Evolutionary conservation across 2,888 invertebrate genomes (phyloP).

Genomic region (Anthophora plumipes): DNA sequence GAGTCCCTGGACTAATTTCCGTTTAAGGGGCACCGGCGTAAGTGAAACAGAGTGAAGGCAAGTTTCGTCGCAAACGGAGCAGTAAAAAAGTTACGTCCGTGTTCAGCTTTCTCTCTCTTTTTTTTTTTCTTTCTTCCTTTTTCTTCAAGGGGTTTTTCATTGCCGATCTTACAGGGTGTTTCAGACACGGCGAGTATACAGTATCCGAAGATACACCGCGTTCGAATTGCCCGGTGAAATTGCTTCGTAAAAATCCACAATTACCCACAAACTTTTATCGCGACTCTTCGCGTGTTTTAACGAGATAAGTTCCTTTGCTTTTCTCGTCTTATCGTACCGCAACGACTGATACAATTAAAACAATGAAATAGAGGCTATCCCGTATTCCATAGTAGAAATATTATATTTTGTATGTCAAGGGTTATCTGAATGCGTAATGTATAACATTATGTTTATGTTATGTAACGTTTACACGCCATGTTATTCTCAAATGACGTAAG

Average conservation of each 20-base stretch:
- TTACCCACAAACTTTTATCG: background rate
- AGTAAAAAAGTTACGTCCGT: background rate
- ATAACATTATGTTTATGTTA: no score
- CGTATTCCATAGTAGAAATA: no score
- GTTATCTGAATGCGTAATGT: no score
- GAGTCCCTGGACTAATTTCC: constrained; percentile 30
- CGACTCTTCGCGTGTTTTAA: background rate
- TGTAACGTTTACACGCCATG: no score
- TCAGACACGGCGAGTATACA: background rate
- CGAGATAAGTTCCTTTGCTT: background rate
- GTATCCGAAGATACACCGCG: background rate
- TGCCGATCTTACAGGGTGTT: background rate
- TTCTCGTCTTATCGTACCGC: background rate
- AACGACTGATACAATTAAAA: background rate
- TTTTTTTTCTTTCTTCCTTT: no score
- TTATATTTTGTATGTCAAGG: no score
- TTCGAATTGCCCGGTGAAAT: background rate
- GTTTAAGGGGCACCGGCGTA: background rate
- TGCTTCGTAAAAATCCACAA: constrained; percentile 3
- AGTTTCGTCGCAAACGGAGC: background rate
- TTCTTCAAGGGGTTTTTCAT: background rate
- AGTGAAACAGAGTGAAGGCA: constrained; percentile 10
- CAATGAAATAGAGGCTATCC: constrained; percentile 4
- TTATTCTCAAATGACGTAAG: no score
- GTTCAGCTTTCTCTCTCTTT: background rate